Base-by-base conservation (phyloP, 2,113 vertebrate species). In the Myanophis thanlyinensis region DNA sequence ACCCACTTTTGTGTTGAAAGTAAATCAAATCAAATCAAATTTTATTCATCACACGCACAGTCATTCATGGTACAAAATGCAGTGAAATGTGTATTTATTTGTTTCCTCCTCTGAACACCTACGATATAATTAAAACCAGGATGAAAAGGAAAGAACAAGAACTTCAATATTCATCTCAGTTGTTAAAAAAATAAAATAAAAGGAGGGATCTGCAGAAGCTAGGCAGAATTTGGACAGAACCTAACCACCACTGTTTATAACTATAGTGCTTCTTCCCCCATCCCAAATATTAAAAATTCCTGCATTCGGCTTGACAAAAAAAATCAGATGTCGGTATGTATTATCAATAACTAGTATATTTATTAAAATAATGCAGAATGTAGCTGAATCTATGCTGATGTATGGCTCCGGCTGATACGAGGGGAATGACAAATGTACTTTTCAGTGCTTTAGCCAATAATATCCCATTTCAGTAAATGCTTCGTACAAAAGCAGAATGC, bases 381-480 rank as follows among this genome's bases (percentile, higher is more conserved):
- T 62, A 90, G 89, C 94, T 73, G 90, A 85, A 85, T 54, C 80
- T 48, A 91, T 93, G 92, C 44, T 90, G 85, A 73, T 85, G 59
- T 92, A 94, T 85, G 47, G 88, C 87, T 93, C 40, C 9, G 93
- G 53, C 1, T 46, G 87, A 87, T 92, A 93, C 1, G 84, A 91
- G 48, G 93, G 44, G 51, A 94, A 89, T 46, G 53, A 95, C 85
- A 94, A 23, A 1, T 85, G 85, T 30, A 46, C 89, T 91, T 95
- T 95, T 91, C 85, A 88, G 54, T 59, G 90, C 89, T 94, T 87
- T 88, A 89, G 54, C 25, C 87, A 92, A 59, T 88, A 56, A 93
- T 93, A 90, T 40, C 95, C 53, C 18, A 67, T 94, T 94, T 93
- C 95, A 96, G 11, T 93, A 94, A 96, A 89, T 93, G 59, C 62